Conservation (phyloP, 2,888 invertebrate genomes). For the Drosophila subsilvestris region DNA sequence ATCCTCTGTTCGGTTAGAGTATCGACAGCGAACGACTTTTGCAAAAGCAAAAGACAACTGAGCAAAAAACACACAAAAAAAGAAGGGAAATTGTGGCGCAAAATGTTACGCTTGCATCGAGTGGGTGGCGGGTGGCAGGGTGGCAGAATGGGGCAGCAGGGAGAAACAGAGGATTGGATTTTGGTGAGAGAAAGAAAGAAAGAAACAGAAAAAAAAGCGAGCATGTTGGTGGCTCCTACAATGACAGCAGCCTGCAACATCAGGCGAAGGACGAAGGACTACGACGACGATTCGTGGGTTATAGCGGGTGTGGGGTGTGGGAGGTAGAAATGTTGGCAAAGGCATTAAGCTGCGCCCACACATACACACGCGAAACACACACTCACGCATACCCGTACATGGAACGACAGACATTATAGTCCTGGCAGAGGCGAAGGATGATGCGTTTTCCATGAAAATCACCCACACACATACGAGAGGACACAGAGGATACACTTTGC, state of each 20-base stretch:
- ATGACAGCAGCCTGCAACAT: constrained; percentile 76
- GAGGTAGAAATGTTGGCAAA: constrained; percentile 51
- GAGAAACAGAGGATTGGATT: constrained; percentile 37
- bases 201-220: constrained; percentile 14
- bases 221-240: constrained; percentile 63
- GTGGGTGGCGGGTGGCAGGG: constrained; percentile 21
- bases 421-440: constrained; percentile 71
- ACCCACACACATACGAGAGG: constrained; percentile 18
- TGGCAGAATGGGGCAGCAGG: not conserved
- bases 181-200: constrained; percentile 15
- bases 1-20: constrained; percentile 5
- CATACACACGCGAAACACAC: constrained; percentile 8
- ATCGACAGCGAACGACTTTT: constrained; percentile 19
- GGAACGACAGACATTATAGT: constrained; percentile 61
- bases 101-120: constrained; percentile 79
- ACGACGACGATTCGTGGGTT: constrained; percentile 7
- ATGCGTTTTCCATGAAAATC: constrained; percentile 73
- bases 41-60: constrained; percentile 51
- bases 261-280: constrained; percentile 53
- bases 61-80: constrained; percentile 39
- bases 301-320: constrained; percentile 16
- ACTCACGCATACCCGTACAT: constrained; percentile 14
- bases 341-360: constrained; percentile 75
- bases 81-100: constrained; percentile 66
- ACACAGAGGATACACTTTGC: constrained; percentile 17